These are phyloP conservation scores for Drosophila nigrodunni DNA, from an alignment of 1,140 invertebrate species.

Conservation along the genomic window DNA sequence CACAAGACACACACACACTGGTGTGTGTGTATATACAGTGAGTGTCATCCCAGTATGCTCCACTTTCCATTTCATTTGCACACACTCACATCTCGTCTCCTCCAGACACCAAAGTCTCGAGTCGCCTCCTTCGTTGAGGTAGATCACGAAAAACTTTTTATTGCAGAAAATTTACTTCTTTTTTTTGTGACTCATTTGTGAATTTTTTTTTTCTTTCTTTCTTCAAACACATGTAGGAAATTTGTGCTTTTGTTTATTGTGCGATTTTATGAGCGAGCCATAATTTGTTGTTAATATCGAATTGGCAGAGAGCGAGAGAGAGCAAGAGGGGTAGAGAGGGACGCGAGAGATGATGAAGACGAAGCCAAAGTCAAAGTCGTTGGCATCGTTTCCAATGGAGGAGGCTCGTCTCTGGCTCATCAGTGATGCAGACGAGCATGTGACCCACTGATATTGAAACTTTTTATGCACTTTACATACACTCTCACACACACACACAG, in stretches of 20 bases:
- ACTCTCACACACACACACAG: conserved; percentile 9
- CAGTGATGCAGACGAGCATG: conserved; percentile 82
- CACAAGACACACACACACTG: conserved; percentile 22
- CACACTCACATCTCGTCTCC: conserved; percentile 23
- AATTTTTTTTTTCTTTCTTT: conserved; percentile 32
- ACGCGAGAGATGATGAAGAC: conserved; percentile 39
- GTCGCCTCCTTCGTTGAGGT: conserved; percentile 67
- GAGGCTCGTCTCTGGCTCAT: conserved; percentile 62
- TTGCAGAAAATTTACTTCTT: conserved; percentile 69
- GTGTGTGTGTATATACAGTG: neutral
- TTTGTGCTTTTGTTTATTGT: conserved; percentile 72
- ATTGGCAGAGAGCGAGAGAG: no score
- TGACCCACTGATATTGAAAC: conserved; percentile 81
- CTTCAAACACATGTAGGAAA: conserved; percentile 6
- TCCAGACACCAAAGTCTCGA: conserved; percentile 20
- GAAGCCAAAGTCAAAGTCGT: conserved; percentile 28
- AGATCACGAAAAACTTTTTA: conserved; percentile 82
- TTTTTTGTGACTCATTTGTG: conserved; percentile 65
- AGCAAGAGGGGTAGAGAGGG: no score
- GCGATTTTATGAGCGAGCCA: conserved; percentile 78
- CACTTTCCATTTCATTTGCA: conserved; percentile 69
- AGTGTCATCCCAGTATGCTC: conserved; percentile 43
- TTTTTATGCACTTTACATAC: conserved; percentile 74
- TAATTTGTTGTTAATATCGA: conserved; percentile 81
- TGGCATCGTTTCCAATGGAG: conserved; percentile 10